A percentile compares a stretch with the other conserved stretches of the same genome.
Evolutionary conservation across 1,140 invertebrate species (phyloP).

Genomic region (Dendroctonus valens): DNA sequence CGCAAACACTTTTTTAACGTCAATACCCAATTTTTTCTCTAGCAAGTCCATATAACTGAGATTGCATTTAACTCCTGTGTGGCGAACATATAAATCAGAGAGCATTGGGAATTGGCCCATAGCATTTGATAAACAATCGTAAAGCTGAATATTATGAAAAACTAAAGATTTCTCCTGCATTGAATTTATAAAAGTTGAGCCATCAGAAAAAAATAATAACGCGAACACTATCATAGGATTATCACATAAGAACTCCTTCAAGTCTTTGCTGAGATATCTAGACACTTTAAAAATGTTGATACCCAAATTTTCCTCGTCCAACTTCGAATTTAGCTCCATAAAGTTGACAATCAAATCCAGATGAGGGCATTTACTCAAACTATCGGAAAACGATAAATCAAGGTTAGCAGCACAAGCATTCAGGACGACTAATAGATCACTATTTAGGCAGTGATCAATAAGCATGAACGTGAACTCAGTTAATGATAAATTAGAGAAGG

Average conservation of each 20-base stretch:
- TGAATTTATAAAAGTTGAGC: no score
- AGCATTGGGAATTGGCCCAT: slow-evolving; percentile 10
- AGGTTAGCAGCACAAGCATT: slow-evolving; percentile 53
- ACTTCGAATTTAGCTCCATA: slow-evolving; percentile 41
- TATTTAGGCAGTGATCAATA: slow-evolving; percentile 55
- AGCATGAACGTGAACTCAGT: slow-evolving; percentile 56
- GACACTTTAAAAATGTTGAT: slow-evolving; percentile 45
- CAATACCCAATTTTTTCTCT: slow-evolving; percentile 39
- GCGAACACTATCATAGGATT: slow-evolving; percentile 51
- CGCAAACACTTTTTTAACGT: slow-evolving; percentile 36
- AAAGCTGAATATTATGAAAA: not conserved
- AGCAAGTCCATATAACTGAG: slow-evolving; percentile 42
- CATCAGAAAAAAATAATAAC: slow-evolving; percentile 41
- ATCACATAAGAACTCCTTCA: slow-evolving; percentile 47
- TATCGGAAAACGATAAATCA: slow-evolving; percentile 31
- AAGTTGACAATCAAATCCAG: slow-evolving; percentile 47
- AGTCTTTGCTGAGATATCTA: slow-evolving; percentile 45
- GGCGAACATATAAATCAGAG: slow-evolving; percentile 24
- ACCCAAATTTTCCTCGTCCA: slow-evolving; percentile 36
- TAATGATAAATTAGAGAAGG: slow-evolving; percentile 56
- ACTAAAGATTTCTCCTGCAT: no score
- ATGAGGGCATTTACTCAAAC: slow-evolving; percentile 35
- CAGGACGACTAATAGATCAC: slow-evolving; percentile 55
- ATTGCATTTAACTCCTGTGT: slow-evolving; percentile 23
- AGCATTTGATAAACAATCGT: slow-evolving; percentile 29